Evolutionary conservation across 2,888 invertebrate species (phyloP).

Genomic region (Neoaliturus tenellus): DNA sequence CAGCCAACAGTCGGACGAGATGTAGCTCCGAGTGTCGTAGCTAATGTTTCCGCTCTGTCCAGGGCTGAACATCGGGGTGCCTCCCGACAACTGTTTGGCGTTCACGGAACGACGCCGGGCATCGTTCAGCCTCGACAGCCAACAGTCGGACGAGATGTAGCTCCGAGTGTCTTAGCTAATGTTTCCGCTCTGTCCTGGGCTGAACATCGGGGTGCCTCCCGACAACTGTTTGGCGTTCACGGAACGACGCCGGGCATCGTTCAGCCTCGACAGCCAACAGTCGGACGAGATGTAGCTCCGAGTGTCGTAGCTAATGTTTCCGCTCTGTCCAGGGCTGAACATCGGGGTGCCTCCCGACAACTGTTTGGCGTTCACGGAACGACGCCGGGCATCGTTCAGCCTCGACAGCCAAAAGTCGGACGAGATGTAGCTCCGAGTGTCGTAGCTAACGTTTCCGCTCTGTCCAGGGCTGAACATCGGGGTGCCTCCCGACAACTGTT

Average conservation of each 20-base stretch:
- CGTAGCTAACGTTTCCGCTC: too few relatives aligned
- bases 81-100: conserved; percentile 55
- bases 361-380: too few relatives aligned
- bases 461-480: too few relatives aligned
- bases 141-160: conserved; percentile 57
- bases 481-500: too few relatives aligned
- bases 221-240: conserved; percentile 51
- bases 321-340: too few relatives aligned
- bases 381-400: too few relatives aligned
- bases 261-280: conserved; percentile 41
- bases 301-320: too few relatives aligned
- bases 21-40: too few relatives aligned
- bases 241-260: conserved; percentile 48
- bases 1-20: too few relatives aligned
- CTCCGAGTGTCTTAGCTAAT: too few relatives aligned
- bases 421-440: neutral
- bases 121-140: conserved; percentile 36
- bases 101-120: conserved; percentile 47
- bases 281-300: conserved; percentile 57
- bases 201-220: conserved; percentile 57
- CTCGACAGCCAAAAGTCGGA: neutral
- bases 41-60: too few relatives aligned
- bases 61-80: conserved; percentile 59
- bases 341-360: too few relatives aligned
- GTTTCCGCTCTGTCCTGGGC: conserved; percentile 49